Evolutionary conservation across 2,113 vertebrate genomes (phyloP).

Genomic region (Aplodontia rufa): DNA sequence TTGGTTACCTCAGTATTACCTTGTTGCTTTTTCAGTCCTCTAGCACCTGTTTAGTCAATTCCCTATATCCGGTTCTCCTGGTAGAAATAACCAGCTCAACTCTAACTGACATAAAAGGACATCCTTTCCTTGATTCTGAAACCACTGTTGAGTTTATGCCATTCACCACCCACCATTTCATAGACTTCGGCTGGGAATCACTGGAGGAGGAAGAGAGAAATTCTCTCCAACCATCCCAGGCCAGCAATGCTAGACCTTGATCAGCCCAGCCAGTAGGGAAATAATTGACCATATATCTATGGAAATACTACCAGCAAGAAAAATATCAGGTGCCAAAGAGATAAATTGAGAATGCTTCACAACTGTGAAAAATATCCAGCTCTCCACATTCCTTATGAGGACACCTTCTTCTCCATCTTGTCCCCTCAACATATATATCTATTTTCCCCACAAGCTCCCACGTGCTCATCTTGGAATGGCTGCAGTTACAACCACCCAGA

Average conservation of each 20-base stretch:
- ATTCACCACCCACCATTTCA: neutral
- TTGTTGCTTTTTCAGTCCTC: neutral
- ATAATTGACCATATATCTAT: neutral
- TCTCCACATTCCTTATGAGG: neutral
- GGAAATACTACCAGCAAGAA: neutral
- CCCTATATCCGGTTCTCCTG: neutral
- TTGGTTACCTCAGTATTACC: neutral
- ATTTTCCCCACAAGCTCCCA: neutral
- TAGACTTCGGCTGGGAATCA: neutral
- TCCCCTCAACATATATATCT: neutral
- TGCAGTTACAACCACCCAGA: slow-evolving; percentile 35
- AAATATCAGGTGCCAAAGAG: neutral
- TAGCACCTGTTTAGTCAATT: neutral
- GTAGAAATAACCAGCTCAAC: neutral
- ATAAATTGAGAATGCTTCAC: neutral
- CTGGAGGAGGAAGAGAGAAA: neutral
- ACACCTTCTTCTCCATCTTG: neutral
- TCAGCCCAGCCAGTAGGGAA: neutral
- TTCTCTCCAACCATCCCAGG: neutral
- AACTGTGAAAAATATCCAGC: neutral
- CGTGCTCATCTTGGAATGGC: slow-evolving; percentile 33
- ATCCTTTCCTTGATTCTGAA: neutral
- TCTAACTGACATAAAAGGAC: neutral
- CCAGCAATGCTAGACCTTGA: neutral
- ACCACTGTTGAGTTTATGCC: neutral